Evolutionary conservation across 2,888 invertebrate genomes (phyloP).

Genomic region (Hecatera dysodea): DNA sequence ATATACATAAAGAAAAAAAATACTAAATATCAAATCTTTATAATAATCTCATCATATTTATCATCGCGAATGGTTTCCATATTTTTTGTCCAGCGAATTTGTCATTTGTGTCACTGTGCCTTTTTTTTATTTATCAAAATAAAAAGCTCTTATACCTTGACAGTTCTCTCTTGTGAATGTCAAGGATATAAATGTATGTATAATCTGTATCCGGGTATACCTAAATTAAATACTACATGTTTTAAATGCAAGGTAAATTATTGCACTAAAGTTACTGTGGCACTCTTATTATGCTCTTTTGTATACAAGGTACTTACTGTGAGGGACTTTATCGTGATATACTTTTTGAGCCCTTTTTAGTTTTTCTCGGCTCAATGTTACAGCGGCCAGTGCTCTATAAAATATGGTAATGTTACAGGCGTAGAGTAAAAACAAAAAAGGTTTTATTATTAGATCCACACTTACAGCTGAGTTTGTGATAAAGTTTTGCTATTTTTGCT

Average conservation of each 20-base stretch:
- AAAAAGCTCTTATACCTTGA: conserved; percentile 42
- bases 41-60: conserved; percentile 26
- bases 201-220: conserved; percentile 65
- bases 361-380: conserved; percentile 7
- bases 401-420: conserved; percentile 26
- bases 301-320: not conserved
- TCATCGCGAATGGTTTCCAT: conserved; percentile 26
- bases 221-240: conserved; percentile 39
- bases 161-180: conserved; percentile 62
- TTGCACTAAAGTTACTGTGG: not conserved
- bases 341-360: not conserved
- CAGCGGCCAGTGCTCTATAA: conserved; percentile 11
- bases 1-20: not conserved
- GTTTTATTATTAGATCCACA: conserved; percentile 36
- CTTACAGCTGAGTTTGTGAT: conserved; percentile 25
- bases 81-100: conserved; percentile 52
- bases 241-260: conserved; percentile 21
- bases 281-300: conserved; percentile 11
- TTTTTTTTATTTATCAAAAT: conserved; percentile 24
- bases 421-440: conserved; percentile 25
- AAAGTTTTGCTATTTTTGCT: conserved; percentile 32
- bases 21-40: conserved; percentile 19
- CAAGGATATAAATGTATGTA: conserved; percentile 67
- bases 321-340: not conserved
- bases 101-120: conserved; percentile 46